Conservation (phyloP, 2,113 vertebrate genomes). For the Semicossyphus pulcher region DNA sequence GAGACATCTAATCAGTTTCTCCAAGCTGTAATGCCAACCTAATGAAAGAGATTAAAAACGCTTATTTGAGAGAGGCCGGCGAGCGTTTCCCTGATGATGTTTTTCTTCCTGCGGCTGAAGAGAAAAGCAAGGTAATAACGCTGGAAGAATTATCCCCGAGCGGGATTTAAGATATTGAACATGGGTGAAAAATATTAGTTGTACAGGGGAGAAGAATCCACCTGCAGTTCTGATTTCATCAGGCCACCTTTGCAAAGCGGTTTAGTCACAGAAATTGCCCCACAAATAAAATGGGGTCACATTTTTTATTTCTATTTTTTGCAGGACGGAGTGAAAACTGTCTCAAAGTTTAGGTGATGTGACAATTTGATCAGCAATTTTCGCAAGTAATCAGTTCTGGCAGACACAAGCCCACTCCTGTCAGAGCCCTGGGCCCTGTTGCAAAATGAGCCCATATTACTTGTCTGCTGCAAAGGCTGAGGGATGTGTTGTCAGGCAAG, state of each 20-base stretch:
- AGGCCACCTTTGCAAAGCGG: conserved; percentile 15
- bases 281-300: conserved; percentile 40
- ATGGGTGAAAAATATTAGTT: conserved; percentile 12
- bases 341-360: conserved; percentile 57
- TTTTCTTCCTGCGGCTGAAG: conserved; percentile 33
- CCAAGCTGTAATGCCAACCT: conserved; percentile 63
- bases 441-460: conserved; percentile 68
- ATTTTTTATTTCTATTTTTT: conserved; percentile 12
- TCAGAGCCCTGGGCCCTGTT: conserved; percentile 48
- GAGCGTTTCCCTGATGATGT: conserved; percentile 38
- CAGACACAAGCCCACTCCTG: conserved; percentile 61
- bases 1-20: conserved; percentile 74
- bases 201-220: background rate
- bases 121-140: conserved; percentile 51
- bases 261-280: conserved; percentile 25
- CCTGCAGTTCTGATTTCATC: conserved; percentile 23
- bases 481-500: conserved; percentile 61
- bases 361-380: conserved; percentile 73
- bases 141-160: conserved; percentile 10
- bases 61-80: conserved; percentile 52
- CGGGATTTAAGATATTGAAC: conserved; percentile 35
- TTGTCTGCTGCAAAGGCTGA: conserved; percentile 53
- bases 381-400: conserved; percentile 62
- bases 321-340: conserved; percentile 40
- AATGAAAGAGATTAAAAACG: conserved; percentile 77